A percentile compares a stretch with the other conserved stretches of the same genome.
Evolutionary conservation across 37 sponge, comb jelly and placozoan species (phyloP).

Genomic region (Spongilla lacustris): DNA sequence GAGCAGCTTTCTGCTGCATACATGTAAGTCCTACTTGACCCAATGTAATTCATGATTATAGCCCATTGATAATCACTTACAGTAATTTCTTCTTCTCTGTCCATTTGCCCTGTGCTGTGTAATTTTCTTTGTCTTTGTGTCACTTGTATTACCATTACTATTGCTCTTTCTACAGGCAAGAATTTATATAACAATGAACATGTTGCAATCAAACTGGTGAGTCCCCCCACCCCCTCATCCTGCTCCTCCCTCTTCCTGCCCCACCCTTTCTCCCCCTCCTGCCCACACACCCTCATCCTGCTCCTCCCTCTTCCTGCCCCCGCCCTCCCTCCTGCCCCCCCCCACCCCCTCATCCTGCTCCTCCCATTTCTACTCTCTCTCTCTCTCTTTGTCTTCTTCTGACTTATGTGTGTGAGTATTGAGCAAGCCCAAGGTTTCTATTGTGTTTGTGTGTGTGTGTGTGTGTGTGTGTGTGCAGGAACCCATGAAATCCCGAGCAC

Average conservation of each 20-base stretch:
- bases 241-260: neutral
- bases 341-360: neutral
- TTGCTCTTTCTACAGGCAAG: constrained; percentile 73
- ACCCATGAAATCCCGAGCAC: constrained; percentile 96
- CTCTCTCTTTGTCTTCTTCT: neutral
- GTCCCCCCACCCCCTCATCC: too few species aligned
- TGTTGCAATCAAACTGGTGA: constrained; percentile 98
- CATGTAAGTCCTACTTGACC: neutral
- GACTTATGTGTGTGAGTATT: neutral
- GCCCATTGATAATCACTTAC: neutral
- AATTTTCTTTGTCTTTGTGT: constrained; percentile 4
- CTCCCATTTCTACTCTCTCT: too few species aligned
- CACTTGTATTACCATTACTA: neutral
- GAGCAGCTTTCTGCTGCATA: neutral
- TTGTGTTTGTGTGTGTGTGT: constrained; percentile 13
- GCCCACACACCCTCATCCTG: too few species aligned
- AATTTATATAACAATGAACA: constrained; percentile 99
- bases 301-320: constrained; percentile 19
- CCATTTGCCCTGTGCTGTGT: neutral
- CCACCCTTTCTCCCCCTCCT: too few species aligned
- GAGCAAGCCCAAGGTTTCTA: neutral
- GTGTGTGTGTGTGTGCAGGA: constrained; percentile 67
- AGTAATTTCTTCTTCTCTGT: neutral
- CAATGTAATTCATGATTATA: neutral
- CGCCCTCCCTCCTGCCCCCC: neutral